Evolutionary conservation across 2,888 invertebrate species (phyloP), one percentile per base, ranked within the genome.

Genomic region (Zygothrica quintamaculata): DNA sequence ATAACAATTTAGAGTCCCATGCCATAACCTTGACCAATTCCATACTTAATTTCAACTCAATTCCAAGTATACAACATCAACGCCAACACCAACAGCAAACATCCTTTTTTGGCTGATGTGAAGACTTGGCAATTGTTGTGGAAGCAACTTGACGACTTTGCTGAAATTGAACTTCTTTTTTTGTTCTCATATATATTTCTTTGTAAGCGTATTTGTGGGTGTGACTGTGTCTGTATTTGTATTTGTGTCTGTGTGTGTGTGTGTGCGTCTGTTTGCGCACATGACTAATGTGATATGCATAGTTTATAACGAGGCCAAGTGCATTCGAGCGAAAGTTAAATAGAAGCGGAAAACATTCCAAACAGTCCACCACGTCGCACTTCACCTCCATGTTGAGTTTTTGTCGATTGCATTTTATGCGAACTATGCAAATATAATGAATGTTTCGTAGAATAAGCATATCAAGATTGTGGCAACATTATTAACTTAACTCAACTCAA

Each of bases 391-490:
- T 48, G 34, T n/a, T 34, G 3, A 25, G 5, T 44, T 44, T 22
- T 11, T 13, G 33, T 25, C 74, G 66, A 22, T 22, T 76, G 75
- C 74, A 70, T 50, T 59, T 68, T 71, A 71, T 78, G 78, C 78
- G 74, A 77, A 76, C 74, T 68, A 71, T 74, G 67, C 65, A 77
- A 77, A 78, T 77, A 71, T 60, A 64, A 77, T 74, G 75, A 77
- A 77, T 74, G 72, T 77, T 60, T 22, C 65, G 74, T 70, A 43
- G 77, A 75, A 69, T 75, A 74, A 65, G 77, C 77, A 74, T 69
- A 73, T 77, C 74, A 42, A 60, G 18, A 64, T 50, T 65, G 42
- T 57, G 34, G 39, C 9, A 18, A 8, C 26, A 1, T n/a, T n/a
- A 22, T 22, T 22, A 22, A 22, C 18, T 22, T 22, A 22, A 22